Percentiles rank a stretch among this genome's conserved stretches.
Evolutionary conservation across 2,113 vertebrate species (phyloP).

Genomic region (Triplophysa siluroides): DNA sequence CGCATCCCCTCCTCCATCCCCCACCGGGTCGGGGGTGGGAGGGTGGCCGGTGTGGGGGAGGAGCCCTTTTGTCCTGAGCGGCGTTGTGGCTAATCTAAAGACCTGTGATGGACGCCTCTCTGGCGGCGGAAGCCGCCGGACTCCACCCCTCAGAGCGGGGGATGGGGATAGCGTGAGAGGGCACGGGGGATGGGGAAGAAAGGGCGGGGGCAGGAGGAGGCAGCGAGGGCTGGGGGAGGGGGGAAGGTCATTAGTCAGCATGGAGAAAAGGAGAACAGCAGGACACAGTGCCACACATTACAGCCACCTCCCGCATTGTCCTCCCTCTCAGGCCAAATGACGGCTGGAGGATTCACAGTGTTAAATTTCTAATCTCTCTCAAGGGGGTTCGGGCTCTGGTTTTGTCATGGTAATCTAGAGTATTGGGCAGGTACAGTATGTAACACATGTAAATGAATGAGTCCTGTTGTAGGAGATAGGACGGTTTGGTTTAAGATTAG

Average conservation of each 20-base stretch:
- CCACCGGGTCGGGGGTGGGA: conserved; percentile 24
- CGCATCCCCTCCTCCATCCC: conserved; percentile 55
- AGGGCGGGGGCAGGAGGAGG: conserved; percentile 18
- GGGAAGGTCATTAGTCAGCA: conserved; percentile 62
- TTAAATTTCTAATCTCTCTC: conserved; percentile 43
- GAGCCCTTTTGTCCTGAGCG: conserved; percentile 58
- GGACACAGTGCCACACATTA: conserved; percentile 42
- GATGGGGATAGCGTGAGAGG: conserved; percentile 48
- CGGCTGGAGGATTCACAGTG: conserved; percentile 36
- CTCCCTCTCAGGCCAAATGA: conserved; percentile 41
- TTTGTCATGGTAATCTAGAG: conserved; percentile 45
- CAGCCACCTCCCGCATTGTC: conserved; percentile 46
- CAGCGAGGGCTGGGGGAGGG: conserved; percentile 32
- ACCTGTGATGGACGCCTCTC: conserved; percentile 59
- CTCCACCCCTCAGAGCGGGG: conserved; percentile 51
- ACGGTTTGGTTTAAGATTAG: conserved; percentile 26
- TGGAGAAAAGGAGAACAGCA: conserved; percentile 59
- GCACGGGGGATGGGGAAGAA: conserved; percentile 24
- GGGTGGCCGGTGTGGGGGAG: conserved; percentile 30
- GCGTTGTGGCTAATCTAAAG: conserved; percentile 68
- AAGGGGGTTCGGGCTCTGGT: conserved; percentile 16
- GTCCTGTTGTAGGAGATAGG: neutral
- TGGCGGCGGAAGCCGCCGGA: conserved; percentile 48
- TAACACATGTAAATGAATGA: conserved; percentile 23
- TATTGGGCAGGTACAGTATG: conserved; percentile 39